Conservation (phyloP, 2,797 vertebrate species). For the Ispidina lecontei region DNA sequence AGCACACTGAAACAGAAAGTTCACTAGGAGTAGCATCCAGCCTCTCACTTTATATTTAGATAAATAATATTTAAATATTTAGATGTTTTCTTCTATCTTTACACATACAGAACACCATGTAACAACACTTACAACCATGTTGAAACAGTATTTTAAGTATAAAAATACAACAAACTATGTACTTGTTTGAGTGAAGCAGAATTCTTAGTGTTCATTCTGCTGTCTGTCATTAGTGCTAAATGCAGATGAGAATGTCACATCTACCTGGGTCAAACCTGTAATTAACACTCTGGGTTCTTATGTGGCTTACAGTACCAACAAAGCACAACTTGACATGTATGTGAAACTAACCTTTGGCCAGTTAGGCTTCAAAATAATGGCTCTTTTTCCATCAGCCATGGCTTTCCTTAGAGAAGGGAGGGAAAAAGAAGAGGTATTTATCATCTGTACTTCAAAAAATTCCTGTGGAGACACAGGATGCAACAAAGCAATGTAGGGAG, state of each 20-base stretch:
- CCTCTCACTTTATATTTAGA: no score
- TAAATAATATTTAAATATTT: no score
- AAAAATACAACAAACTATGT: background rate
- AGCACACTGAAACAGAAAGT: background rate
- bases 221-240: background rate
- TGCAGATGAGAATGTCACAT: background rate
- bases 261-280: background rate
- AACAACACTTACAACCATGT: background rate
- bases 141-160: background rate
- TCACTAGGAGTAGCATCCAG: background rate
- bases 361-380: constrained; percentile 83
- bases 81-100: background rate
- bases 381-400: constrained; percentile 89
- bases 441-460: background rate
- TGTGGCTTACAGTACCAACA: background rate
- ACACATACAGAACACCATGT: background rate
- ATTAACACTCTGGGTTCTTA: background rate
- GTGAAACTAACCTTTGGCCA: constrained; percentile 90
- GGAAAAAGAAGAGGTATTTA: background rate
- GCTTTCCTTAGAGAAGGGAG: constrained; percentile 83
- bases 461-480: background rate
- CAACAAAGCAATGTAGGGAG: background rate
- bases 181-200: background rate
- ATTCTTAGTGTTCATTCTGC: background rate
- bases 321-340: background rate